Conservation (phyloP, 2,113 vertebrate genomes). For the Crotalus tigris region DNA sequence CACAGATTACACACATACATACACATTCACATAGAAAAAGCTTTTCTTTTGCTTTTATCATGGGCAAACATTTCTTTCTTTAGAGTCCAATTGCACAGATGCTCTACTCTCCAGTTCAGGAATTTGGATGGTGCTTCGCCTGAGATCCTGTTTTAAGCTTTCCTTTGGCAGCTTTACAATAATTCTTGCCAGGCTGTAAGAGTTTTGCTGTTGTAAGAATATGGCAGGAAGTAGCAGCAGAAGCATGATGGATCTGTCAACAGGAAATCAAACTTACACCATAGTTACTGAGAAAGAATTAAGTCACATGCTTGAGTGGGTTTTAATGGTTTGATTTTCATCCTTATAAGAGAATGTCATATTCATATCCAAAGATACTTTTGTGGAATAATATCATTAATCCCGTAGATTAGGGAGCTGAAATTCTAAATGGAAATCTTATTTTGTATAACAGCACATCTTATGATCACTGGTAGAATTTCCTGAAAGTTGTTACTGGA, state of each 20-base stretch:
- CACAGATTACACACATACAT: conserved; percentile 1
- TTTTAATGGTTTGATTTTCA: not conserved
- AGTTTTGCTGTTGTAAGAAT: conserved; percentile 21
- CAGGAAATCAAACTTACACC: conserved; percentile 20
- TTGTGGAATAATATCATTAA: not conserved
- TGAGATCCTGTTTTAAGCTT: conserved; percentile 30
- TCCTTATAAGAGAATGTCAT: not conserved
- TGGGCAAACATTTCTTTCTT: conserved; percentile 11
- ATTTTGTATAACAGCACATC: not conserved
- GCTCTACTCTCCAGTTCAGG: not conserved
- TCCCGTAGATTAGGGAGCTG: not conserved
- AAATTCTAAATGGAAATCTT: not conserved
- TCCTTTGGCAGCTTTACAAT: conserved; percentile 26
- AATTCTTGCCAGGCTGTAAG: conserved; percentile 1
- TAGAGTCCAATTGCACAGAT: conserved; percentile 24
- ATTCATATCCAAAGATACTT: not conserved
- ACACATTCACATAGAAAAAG: not conserved
- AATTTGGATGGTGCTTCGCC: conserved; percentile 2
- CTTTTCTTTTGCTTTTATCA: conserved; percentile 9
- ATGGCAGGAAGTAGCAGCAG: conserved; percentile 21
- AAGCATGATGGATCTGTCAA: conserved; percentile 17
- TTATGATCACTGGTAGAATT: not conserved
- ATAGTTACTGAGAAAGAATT: not conserved
- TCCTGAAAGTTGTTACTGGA: not conserved
- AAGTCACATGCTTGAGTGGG: not conserved